Evolutionary conservation across 1,140 invertebrate genomes (phyloP), one percentile per base, ranked within the genome.

Genomic region (Lepidurus arcticus): DNA sequence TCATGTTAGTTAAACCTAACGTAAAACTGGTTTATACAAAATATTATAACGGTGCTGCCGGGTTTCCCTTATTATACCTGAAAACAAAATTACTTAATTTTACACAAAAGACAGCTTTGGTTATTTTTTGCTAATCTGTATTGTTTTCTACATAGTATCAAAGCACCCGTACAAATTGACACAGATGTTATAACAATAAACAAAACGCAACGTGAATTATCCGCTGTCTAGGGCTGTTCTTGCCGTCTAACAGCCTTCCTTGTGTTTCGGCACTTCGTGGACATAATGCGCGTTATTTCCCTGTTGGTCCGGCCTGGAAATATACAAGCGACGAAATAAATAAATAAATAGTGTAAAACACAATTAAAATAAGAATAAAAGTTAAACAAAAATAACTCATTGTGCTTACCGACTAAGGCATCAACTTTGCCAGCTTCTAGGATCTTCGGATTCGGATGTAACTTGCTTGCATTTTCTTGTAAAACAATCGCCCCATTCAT

Each of bases 11-110:
- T n/a, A n/a, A n/a, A n/a, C n/a, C n/a, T n/a, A n/a, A n/a, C n/a
- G n/a, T n/a, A n/a, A n/a, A n/a, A n/a, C n/a, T 47, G 45, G 45
- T 47, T 47, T 47, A 47, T 47, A 47, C 45, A 47, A 16, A 47
- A 16, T 47, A 47, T 47, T 47, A 47, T 47, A 47, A 47, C 16
- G 16, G 45, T 47, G 45, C 45, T 47, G 9, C 45, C 45, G 45
- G 45, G 45, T 47, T 10, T 47, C 45, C 45, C 16, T 47, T 47
- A 47, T 47, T 16, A 47, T 16, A 47, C 45, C 45, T 47, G 45
- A 16, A 47, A 47, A 47, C 45, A 47, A 47, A 47, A 47, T 47
- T 47, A 47, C 45, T 47, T 47, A 47, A 47, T 47, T 47, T 47
- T 47, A 47, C 45, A 47, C n/a, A 47, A 47, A 47, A 47, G 16